A percentile compares a stretch with the other conserved stretches of the same genome.
Conservation (phyloP, 2,888 invertebrate species). For the Tetranychus truncatus region DNA sequence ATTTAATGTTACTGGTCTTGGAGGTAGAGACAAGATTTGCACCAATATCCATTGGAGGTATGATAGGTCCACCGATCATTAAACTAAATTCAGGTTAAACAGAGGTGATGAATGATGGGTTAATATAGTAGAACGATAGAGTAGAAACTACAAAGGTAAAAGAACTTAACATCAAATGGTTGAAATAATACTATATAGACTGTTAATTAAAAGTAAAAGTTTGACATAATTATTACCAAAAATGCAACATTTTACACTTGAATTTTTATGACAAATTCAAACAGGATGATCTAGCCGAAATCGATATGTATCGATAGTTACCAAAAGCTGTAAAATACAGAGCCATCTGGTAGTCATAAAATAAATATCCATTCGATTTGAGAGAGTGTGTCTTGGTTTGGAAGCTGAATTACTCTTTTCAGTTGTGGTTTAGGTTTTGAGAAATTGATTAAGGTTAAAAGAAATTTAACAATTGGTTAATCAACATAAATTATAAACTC, state of each 20-base stretch:
- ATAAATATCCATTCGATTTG: background rate
- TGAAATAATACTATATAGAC: no score
- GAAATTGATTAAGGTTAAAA: background rate
- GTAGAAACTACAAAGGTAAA: background rate
- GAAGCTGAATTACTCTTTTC: background rate
- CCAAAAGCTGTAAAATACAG: no score
- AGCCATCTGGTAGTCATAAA: background rate
- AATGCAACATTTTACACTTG: no score
- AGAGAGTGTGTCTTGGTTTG: background rate
- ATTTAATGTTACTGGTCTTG: slow-evolving; percentile 31
- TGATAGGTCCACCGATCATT: background rate
- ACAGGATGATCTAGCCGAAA: no score
- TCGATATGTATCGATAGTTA: no score
- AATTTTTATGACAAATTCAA: no score
- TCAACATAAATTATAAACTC: background rate
- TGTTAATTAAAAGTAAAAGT: no score
- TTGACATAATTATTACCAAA: no score
- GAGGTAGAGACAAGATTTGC: slow-evolving; percentile 24
- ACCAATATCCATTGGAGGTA: slow-evolving; percentile 1
- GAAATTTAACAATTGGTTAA: background rate
- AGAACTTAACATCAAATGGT: no score
- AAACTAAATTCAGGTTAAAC: background rate
- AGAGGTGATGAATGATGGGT: background rate
- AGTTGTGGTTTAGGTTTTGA: background rate
- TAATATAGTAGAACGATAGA: background rate